Conservation (phyloP, 2,113 vertebrate species). For the Colinus virginianus region DNA sequence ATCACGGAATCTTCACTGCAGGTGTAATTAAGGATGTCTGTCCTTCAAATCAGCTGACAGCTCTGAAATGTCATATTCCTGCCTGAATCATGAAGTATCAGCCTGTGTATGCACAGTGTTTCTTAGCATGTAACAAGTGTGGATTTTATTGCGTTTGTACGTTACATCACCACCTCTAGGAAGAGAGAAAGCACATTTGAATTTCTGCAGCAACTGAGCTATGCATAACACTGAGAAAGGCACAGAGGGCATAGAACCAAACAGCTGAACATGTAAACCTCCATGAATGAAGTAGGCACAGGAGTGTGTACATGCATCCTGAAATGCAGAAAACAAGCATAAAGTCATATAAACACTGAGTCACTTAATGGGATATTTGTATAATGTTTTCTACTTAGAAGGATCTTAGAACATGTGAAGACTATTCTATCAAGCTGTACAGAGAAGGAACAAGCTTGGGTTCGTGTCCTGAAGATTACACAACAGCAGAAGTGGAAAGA, state of each 20-base stretch:
- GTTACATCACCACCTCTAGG: not conserved
- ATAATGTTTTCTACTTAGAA: constrained; percentile 50
- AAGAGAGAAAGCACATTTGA: constrained; percentile 5
- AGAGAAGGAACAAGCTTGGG: not conserved
- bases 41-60: not conserved
- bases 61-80: not conserved
- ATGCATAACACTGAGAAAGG: not conserved
- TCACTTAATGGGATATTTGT: constrained; percentile 53
- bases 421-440: not conserved
- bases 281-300: constrained; percentile 17
- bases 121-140: not conserved
- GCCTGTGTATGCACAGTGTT: not conserved
- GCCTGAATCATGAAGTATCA: not conserved
- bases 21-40: not conserved
- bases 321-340: constrained; percentile 41
- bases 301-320: constrained; percentile 23
- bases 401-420: not conserved
- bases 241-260: not conserved
- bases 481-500: not conserved
- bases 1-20: not conserved
- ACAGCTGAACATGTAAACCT: constrained; percentile 31
- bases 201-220: constrained; percentile 21
- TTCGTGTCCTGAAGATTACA: not conserved
- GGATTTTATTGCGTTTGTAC: not conserved
- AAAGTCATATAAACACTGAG: constrained; percentile 19